A percentile compares a stretch with the other conserved stretches of the same genome.
Conservation (phyloP, 2,113 vertebrate genomes). For the Grammomys dolichurus region DNA sequence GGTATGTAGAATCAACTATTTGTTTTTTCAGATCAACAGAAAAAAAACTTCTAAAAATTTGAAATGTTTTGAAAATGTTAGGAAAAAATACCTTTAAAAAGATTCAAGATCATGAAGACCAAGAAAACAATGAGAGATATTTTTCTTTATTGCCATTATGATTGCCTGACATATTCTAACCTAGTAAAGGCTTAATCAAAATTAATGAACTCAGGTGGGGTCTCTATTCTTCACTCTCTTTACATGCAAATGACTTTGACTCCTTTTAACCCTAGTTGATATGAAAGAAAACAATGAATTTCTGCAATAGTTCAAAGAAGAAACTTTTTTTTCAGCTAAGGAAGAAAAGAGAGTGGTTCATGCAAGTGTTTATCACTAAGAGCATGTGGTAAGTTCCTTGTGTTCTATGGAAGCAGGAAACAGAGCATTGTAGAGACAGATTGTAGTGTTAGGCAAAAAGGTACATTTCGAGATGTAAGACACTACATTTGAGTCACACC, state of each 20-base stretch:
- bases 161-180: background rate
- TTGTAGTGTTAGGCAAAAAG: background rate
- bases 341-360: background rate
- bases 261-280: background rate
- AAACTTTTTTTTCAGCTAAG: background rate
- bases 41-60: background rate
- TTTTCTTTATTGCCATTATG: background rate
- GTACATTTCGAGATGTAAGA: background rate
- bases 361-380: background rate
- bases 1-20: background rate
- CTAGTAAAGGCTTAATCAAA: background rate
- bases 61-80: conserved; percentile 19
- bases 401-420: background rate
- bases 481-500: background rate
- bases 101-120: background rate
- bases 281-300: conserved; percentile 8
- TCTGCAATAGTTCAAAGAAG: background rate
- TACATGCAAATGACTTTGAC: background rate
- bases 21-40: background rate
- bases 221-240: background rate
- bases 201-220: background rate
- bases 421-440: background rate
- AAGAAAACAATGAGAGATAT: background rate
- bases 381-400: background rate
- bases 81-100: background rate